Evolutionary conservation across 2,888 invertebrate genomes (phyloP), one percentile per base, ranked within the genome.

Genomic region (Erebia epiphron): DNA sequence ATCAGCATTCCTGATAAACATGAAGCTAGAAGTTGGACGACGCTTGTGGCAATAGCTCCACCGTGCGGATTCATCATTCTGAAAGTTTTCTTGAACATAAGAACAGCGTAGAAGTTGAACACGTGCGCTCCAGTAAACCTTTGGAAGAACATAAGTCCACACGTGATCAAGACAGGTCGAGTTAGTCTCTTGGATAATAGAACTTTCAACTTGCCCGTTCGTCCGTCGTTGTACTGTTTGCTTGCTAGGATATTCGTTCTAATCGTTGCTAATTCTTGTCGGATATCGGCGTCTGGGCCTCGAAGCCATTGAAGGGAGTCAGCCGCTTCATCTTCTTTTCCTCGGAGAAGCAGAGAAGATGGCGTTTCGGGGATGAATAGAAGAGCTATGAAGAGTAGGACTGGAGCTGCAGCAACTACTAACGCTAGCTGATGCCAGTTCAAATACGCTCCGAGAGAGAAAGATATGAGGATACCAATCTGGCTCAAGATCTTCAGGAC

Each of bases 331-430:
- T 95, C 95, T 79, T 97, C 97, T 78, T 95, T 94, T 35, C 97
- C 97, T 79, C 96, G 94, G 41, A 97, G 92, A 13, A 97, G 95
- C 65, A 97, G 92, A 86, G 95, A 97, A 73, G 97, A 96, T 9
- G 98, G 98, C 21, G 98, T 98, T 92, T 98, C 98, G 0, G 98
- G 98, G 75, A 98, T 95, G 83, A 95, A 96, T 76, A 96, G 94
- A 65, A 97, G 95, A 11, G 96, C 95, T 56, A 96, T 84, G 86
- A 97, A 96, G 74, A 97, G 95, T 69, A 97, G 93, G 9, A 97
- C 94, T 11, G 97, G 97, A 5, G 97, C 96, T 11, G 96, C 91
- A 3, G 97, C 95, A 1, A 97, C 97, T 57, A 97, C 94, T 67
- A 96, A 89, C 0, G 98, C 98, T 68, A 98, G 94, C 82, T 97